Conservation (phyloP, 2,113 vertebrate genomes). For the Labeo catla region DNA sequence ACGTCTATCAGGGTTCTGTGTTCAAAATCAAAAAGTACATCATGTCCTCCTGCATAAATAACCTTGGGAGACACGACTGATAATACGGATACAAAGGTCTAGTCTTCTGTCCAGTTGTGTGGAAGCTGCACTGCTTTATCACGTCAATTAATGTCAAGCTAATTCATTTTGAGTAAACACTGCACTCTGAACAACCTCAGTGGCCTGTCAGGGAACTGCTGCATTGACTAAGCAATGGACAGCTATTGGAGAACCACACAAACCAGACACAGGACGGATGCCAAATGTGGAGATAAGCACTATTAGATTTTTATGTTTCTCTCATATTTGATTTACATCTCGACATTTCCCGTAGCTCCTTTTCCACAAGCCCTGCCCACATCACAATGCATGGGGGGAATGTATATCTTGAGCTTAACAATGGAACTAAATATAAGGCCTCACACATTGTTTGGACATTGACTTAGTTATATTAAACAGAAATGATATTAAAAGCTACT, state of each 20-base stretch:
- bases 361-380: conserved; percentile 6
- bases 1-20: neutral
- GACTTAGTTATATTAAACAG: neutral
- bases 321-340: conserved; percentile 24
- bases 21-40: neutral
- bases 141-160: conserved; percentile 56
- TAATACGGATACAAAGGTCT: conserved; percentile 30
- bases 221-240: conserved; percentile 1
- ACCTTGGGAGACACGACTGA: conserved; percentile 31
- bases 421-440: neutral
- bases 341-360: conserved; percentile 4
- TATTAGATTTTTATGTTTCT: conserved; percentile 28
- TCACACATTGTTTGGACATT: neutral
- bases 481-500: neutral
- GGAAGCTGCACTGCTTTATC: conserved; percentile 48
- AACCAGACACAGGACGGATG: conserved; percentile 48
- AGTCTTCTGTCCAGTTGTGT: conserved; percentile 38
- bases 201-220: conserved; percentile 32
- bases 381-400: neutral
- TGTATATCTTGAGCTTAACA: neutral
- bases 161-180: conserved; percentile 58
- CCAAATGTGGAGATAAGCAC: conserved; percentile 29
- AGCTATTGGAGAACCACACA: conserved; percentile 21
- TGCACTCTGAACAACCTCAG: conserved; percentile 35
- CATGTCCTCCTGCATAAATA: conserved; percentile 20